Evolutionary conservation across 2,888 invertebrate species (phyloP), one percentile per base, ranked within the genome.

Genomic region (Sialis lutaria): DNA sequence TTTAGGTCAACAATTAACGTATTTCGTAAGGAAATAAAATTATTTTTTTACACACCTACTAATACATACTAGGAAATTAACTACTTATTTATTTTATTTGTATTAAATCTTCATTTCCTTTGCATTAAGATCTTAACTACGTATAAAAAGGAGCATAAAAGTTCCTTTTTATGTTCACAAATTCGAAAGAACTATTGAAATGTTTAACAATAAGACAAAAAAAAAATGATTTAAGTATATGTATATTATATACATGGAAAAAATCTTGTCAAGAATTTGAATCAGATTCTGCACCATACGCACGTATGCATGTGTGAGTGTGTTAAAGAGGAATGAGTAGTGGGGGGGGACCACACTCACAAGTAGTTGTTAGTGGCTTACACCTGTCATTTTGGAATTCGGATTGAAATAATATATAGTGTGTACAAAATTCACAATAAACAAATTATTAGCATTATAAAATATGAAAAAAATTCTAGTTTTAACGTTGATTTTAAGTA

Each of bases 381-480:
- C 51, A 51, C 51, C 51, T 51, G 51, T 48, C 46, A 42, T 48
- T 51, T 49, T 49, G 49, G 51, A 48, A 51, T 51, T 49, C 49
- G 46, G 48, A 48, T 48, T 41, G 44, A 33, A 35, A 40, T 40
- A 40, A 45, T 45, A 40, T 45, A 40, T 45, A 13, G 39, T 39
- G 32, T 47, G 40, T 40, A 35, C 9, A 22, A 22, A 22, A 22
- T 22, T 22, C 22, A 22, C 22, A 22, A 22, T 22, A 22, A 2
- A 22, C 22, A 2, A 22, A 22, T 22, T 22, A 22, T 22, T 22
- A 22, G 22, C 22, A 22, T 22, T 22, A 22, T 22, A 22, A 22
- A 22, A 22, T 22, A 35, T n/a, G 10, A 35, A 35, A 35, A 35
- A 35, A 22, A 22, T 22, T 22, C 4, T 22, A 22, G n/a, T 22